phyloP scores from a whole-genome alignment of 2,113 vertebrate species.

The Tringa solitaria region DNA sequence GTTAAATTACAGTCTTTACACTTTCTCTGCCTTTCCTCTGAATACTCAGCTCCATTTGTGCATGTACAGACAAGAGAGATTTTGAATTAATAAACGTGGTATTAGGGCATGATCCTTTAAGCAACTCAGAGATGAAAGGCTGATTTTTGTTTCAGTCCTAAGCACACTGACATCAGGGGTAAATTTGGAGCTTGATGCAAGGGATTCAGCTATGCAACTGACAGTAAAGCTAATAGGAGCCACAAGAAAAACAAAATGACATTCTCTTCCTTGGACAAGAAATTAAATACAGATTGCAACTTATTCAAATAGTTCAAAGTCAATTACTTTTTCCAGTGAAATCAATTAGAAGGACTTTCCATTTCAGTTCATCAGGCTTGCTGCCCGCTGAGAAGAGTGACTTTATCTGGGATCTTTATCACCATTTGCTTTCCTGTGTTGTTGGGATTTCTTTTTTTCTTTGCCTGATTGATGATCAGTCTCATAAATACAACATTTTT shows the following conservation, averaged over 20 bases:
- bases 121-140: conserved; percentile 11
- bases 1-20: background rate
- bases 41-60: background rate
- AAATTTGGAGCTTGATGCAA: conserved; percentile 17
- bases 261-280: conserved; percentile 10
- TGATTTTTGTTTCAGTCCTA: conserved; percentile 22
- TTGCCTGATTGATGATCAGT: background rate
- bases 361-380: conserved; percentile 21
- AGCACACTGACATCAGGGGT: conserved; percentile 2
- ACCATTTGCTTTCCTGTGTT: background rate
- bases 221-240: conserved; percentile 6
- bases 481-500: background rate
- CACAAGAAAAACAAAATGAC: conserved; percentile 21
- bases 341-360: conserved; percentile 39
- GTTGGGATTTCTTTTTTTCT: background rate
- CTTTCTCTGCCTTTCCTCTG: background rate
- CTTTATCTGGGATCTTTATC: conserved; percentile 19
- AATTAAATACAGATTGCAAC: conserved; percentile 47
- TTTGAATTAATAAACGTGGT: conserved; percentile 40
- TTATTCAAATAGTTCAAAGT: conserved; percentile 34
- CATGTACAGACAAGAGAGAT: conserved; percentile 4
- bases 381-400: background rate
- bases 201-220: background rate
- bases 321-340: conserved; percentile 38
- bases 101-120: conserved; percentile 38